Conservation (phyloP, 2,797 vertebrate species). For the Phylloscopus collybita region DNA sequence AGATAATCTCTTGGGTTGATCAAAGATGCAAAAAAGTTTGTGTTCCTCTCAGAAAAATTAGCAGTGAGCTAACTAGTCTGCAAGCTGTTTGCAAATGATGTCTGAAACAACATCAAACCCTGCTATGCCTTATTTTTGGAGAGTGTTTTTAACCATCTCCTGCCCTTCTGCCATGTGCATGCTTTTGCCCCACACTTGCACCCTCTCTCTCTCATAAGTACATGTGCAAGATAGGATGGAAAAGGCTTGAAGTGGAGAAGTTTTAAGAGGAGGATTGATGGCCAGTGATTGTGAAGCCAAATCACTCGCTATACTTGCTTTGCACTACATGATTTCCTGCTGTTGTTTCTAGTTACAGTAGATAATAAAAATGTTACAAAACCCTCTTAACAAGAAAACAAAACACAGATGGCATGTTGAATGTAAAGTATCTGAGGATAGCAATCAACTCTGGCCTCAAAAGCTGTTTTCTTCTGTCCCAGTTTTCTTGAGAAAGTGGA, state of each 20-base stretch:
- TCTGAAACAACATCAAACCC: background rate
- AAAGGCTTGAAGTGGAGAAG: slow-evolving; percentile 8
- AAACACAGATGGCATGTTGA: slow-evolving; percentile 73
- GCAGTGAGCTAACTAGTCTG: background rate
- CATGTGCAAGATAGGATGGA: background rate
- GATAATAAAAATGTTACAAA: slow-evolving; percentile 74
- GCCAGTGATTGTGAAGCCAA: slow-evolving; percentile 57
- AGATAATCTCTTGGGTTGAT: slow-evolving; percentile 52
- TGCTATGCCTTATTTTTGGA: background rate
- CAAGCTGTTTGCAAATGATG: background rate
- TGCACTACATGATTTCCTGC: slow-evolving; percentile 60
- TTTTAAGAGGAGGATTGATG: slow-evolving; percentile 69
- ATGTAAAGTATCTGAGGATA: slow-evolving; percentile 73
- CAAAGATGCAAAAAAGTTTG: slow-evolving; percentile 2
- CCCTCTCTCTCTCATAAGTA: background rate
- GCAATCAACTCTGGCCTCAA: slow-evolving; percentile 45
- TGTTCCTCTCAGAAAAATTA: background rate
- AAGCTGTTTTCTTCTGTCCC: slow-evolving; percentile 51
- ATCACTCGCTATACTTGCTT: slow-evolving; percentile 62
- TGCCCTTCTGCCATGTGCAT: background rate
- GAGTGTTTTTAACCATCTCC: background rate
- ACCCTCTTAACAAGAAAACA: slow-evolving; percentile 75
- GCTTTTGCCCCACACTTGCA: background rate
- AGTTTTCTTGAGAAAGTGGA: slow-evolving; percentile 49
- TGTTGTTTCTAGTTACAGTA: slow-evolving; percentile 73